Conservation (phyloP, 2,888 invertebrate species). For the Nemotelus pantherinus region DNA sequence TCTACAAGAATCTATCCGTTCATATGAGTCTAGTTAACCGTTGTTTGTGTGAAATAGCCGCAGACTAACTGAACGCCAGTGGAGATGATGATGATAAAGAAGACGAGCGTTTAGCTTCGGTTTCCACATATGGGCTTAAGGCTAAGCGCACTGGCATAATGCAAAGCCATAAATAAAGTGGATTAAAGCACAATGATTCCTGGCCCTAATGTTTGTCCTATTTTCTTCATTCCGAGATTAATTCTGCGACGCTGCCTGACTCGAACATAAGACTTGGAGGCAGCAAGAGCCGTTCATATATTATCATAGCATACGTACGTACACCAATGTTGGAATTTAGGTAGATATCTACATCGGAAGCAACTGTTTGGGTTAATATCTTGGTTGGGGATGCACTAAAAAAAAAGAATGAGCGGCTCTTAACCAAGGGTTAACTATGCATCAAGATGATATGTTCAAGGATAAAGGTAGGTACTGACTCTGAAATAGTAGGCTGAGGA, state of each 20-base stretch:
- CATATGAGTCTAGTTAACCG: not conserved
- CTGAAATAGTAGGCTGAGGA: not conserved
- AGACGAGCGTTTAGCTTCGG: slow-evolving; percentile 28
- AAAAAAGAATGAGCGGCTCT: slow-evolving; percentile 25
- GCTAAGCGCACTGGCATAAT: slow-evolving; percentile 54
- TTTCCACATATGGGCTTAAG: slow-evolving; percentile 41
- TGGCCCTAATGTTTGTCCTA: slow-evolving; percentile 53
- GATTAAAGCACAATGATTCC: slow-evolving; percentile 60
- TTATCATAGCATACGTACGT: slow-evolving; percentile 6
- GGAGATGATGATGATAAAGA: slow-evolving; percentile 44
- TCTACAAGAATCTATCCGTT: not conserved
- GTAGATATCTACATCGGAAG: not conserved
- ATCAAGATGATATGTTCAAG: slow-evolving; percentile 9
- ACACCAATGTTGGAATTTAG: not conserved
- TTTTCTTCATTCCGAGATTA: slow-evolving; percentile 51
- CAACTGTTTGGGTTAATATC: slow-evolving; percentile 29
- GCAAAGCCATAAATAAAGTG: slow-evolving; percentile 60
- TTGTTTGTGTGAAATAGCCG: slow-evolving; percentile 21
- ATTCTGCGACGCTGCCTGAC: slow-evolving; percentile 50
- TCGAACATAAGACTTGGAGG: not conserved
- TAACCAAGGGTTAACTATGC: slow-evolving; percentile 37
- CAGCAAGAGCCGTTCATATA: not conserved
- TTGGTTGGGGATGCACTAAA: slow-evolving; percentile 33
- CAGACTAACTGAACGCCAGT: not conserved
- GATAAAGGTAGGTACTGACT: slow-evolving; percentile 18